Base-by-base conservation (phyloP, 1,140 invertebrate species). In the Cherax destructor region DNA sequence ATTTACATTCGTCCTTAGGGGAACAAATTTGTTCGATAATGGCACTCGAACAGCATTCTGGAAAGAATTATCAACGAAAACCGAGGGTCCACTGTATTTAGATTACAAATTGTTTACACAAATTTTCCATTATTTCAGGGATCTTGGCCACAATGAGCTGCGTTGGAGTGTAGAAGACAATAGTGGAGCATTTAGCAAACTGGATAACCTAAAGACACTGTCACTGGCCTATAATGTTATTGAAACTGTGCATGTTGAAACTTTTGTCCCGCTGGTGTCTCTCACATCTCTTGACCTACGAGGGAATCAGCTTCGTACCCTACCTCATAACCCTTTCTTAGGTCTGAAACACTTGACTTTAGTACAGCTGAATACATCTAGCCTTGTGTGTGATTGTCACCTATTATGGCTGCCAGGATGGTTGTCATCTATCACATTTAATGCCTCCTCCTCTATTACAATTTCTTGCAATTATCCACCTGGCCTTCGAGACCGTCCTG, bases 81-180 rank as follows among this genome's bases (percentile, higher is more conserved):
- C n/a, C n/a, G n/a, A n/a, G n/a, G n/a, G n/a, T n/a, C n/a, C n/a
- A n/a, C n/a, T n/a, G n/a, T n/a, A 10, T 56, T 10, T 56, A 56
- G 1, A 9, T 56, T 56, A 10, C 9, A 10, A 56, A 18, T 18
- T 18, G 5, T 18, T 65, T 65, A 65, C 13, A 18, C 5, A 21
- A 65, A 9, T 72, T 50, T 61, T n/a, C 74, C 52, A 69, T 56
- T 59, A 16, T 74, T 56, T 16, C 89, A 92, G 91, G 16, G 96
- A 97, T 93, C 94, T 99, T 80, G 97, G 97, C 93, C 96, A 96
- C 91, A 99, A 99, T 94, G 96, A 97, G 94, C 96, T 99, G 92
- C 98, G 97, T 0, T 98, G 97, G 96, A 97, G 97, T 80, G 96
- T 99, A 74, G 98, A 99, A 95, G 98, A 98, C 94, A 96, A 96